Evolutionary conservation across 1,140 invertebrate species (phyloP).

Genomic region (Caligus rogercresseyi): DNA sequence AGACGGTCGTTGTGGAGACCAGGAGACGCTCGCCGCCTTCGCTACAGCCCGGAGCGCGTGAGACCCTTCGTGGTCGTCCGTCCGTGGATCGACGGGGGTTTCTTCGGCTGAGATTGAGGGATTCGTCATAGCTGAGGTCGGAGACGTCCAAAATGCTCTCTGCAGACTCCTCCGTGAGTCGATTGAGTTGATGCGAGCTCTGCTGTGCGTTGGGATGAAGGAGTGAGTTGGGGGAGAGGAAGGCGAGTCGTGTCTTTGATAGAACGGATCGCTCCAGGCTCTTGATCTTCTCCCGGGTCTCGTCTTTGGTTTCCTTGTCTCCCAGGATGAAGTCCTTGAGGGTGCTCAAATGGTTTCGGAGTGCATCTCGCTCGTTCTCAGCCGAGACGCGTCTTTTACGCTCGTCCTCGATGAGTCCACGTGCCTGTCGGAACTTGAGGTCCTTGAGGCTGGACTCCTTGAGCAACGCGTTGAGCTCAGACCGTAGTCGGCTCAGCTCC

Average conservation of each 20-base stretch:
- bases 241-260: not conserved
- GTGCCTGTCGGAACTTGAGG: slow-evolving; percentile 12
- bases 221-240: not conserved
- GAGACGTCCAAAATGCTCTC: slow-evolving; percentile 5
- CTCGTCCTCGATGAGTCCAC: not conserved
- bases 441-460: slow-evolving; percentile 13
- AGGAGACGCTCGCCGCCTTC: not conserved
- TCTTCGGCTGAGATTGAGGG: not conserved
- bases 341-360: not conserved
- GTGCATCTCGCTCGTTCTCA: not conserved
- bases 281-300: not conserved
- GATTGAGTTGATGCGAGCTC: not conserved
- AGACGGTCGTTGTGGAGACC: not conserved
- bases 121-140: slow-evolving; percentile 5
- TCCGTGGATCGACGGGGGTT: not conserved
- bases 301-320: not conserved
- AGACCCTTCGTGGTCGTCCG: not conserved
- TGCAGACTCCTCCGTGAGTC: not conserved
- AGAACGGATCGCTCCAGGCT: not conserved
- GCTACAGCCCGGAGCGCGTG: not conserved
- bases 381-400: not conserved
- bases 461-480: not conserved
- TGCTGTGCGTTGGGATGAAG: not conserved
- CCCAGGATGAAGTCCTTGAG: slow-evolving; percentile 3
- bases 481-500: not conserved